Conservation (phyloP, 1,140 invertebrate species). For the Harpegnathos saltator region DNA sequence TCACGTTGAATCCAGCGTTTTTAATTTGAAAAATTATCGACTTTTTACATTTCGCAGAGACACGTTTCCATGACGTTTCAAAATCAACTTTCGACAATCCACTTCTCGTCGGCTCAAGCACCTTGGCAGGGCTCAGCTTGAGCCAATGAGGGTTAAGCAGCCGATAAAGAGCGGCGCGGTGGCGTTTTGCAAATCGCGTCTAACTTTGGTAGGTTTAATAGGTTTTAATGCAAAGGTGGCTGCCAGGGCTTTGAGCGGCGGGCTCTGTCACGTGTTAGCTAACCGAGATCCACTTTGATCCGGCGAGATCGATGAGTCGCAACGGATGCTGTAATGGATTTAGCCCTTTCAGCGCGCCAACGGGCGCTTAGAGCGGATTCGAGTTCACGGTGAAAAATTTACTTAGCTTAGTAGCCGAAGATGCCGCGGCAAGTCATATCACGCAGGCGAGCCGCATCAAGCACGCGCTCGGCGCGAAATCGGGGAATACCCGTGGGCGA, state of each 20-base stretch:
- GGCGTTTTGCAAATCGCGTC: constrained; percentile 3
- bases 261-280: constrained; percentile 24
- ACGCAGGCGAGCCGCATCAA: not conserved
- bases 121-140: no score
- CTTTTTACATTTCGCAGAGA: no score
- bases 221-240: constrained; percentile 43
- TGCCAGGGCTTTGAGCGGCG: constrained; percentile 18
- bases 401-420: not conserved
- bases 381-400: constrained; percentile 25
- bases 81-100: no score
- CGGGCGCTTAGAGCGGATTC: constrained; percentile 26
- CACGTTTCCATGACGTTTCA: no score
- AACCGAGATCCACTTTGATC: constrained; percentile 52
- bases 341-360: constrained; percentile 25
- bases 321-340: constrained; percentile 38
- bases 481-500: not conserved
- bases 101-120: no score
- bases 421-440: constrained; percentile 9
- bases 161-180: not conserved
- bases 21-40: no score
- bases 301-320: constrained; percentile 41
- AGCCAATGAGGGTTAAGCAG: no score
- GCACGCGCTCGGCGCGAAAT: not conserved
- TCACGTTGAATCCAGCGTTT: no score
- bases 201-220: constrained; percentile 37